A percentile compares a stretch with the other conserved stretches of the same genome.
Evolutionary conservation across 2,888 invertebrate genomes (phyloP).

Genomic region (Caenorhabditis sp.): DNA sequence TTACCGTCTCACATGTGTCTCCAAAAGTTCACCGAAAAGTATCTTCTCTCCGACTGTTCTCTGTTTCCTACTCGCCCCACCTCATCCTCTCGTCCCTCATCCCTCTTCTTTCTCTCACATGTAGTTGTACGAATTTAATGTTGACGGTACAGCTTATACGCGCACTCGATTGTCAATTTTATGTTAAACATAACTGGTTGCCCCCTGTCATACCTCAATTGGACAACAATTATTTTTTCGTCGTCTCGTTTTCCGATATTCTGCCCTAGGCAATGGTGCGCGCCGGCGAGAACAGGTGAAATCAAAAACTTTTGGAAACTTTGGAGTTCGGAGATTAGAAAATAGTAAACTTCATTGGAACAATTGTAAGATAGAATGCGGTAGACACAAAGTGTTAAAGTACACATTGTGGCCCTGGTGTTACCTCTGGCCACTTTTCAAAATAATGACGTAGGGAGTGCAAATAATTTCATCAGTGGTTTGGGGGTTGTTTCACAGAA

Average conservation of each 20-base stretch:
- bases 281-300: conserved; percentile 27
- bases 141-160: conserved; percentile 51
- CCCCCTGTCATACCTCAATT: conserved; percentile 6
- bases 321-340: no score
- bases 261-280: conserved; percentile 10
- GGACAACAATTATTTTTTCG: conserved; percentile 22
- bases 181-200: conserved; percentile 49
- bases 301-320: background rate
- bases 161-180: conserved; percentile 43
- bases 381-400: no score
- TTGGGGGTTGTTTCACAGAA: no score
- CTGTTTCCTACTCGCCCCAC: background rate
- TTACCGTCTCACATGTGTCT: no score
- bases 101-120: conserved; percentile 3
- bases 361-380: no score
- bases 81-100: background rate
- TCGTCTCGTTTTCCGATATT: conserved; percentile 3
- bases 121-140: conserved; percentile 37
- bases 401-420: no score
- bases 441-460: no score
- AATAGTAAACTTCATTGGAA: no score
- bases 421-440: no score
- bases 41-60: background rate
- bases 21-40: no score
- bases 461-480: no score